phyloP scores from a whole-genome alignment of 2,797 vertebrate species.

The Dicrostonyx torquatus region DNA sequence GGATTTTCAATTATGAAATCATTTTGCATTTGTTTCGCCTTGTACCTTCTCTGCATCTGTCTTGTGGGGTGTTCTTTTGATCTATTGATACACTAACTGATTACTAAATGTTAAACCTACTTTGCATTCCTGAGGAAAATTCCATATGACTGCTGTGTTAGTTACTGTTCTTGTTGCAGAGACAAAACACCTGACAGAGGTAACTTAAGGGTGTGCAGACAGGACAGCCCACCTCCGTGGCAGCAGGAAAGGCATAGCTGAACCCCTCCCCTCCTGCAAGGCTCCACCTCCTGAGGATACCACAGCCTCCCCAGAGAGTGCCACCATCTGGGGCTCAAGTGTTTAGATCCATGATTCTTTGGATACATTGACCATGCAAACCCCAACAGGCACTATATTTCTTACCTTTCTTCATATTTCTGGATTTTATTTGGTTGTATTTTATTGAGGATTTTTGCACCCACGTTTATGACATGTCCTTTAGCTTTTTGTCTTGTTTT shows the following conservation, averaged over 20 bases:
- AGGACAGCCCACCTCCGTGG: background rate
- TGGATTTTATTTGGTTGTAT: background rate
- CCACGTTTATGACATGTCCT: background rate
- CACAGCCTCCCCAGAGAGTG: background rate
- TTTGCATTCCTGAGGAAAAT: background rate
- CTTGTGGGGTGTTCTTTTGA: background rate
- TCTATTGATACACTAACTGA: background rate
- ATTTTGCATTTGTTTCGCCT: background rate
- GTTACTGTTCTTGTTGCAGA: background rate
- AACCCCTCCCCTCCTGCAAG: background rate
- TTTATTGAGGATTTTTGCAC: background rate
- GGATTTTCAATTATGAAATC: background rate
- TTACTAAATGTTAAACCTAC: background rate
- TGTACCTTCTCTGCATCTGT: too few species aligned
- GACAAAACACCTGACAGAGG: background rate
- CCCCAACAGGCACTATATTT: background rate
- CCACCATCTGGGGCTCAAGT: background rate
- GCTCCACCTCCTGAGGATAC: background rate
- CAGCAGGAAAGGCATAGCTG: background rate
- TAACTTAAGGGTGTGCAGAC: background rate
- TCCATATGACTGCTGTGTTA: background rate
- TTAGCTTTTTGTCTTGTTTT: background rate
- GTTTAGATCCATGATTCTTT: background rate
- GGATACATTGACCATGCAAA: background rate
- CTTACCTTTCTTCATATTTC: background rate